Evolutionary conservation across 2,888 invertebrate species (phyloP), one percentile per base, ranked within the genome.

Genomic region (Sarcophaga rosellei): DNA sequence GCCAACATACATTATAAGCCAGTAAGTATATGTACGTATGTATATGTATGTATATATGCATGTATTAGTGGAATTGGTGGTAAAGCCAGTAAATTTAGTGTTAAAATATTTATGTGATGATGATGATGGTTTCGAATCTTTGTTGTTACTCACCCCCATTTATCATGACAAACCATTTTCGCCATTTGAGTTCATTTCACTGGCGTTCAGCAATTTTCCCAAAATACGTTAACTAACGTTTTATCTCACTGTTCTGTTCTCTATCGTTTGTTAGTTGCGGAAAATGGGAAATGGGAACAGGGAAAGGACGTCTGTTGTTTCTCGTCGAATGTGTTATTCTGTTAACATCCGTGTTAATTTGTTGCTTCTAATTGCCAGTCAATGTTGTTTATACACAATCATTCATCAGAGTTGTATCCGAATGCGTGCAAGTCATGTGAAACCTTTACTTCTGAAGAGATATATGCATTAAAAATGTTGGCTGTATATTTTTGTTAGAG

Each of bases 311-410:
- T 35, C 8, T 8, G 35, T 10, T 35, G 8, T 35, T 35, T 35
- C 35, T 35, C 35, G 35, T 35, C 20, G 15, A 35, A 70, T 77
- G 65, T 47, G 44, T 35, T 59, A 66, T 66, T 76, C 73, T 86
- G 80, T 83, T 81, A 86, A 81, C 83, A 86, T 70, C 20, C 77
- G 77, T 78, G 77, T 78, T 86, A 86, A 86, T 86, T 86, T 86
- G 86, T 84, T 81, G 81, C 81, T 86, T 81, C 77, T 84, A 86
- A 86, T 86, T 86, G 86, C 84, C 69, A 84, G 81, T 74, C 81
- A 84, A 86, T 86, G 86, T 84, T 84, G 83, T 86, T 86, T 78
- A 72, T 20, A 78, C 81, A 84, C 62, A 70, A 73, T 59, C 83
- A 84, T 86, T 86, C 84, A 86, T 84, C 81, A 84, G 12, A 47